Base-by-base conservation (phyloP, 2,888 invertebrate species). In the Drosophila longiperda region DNA sequence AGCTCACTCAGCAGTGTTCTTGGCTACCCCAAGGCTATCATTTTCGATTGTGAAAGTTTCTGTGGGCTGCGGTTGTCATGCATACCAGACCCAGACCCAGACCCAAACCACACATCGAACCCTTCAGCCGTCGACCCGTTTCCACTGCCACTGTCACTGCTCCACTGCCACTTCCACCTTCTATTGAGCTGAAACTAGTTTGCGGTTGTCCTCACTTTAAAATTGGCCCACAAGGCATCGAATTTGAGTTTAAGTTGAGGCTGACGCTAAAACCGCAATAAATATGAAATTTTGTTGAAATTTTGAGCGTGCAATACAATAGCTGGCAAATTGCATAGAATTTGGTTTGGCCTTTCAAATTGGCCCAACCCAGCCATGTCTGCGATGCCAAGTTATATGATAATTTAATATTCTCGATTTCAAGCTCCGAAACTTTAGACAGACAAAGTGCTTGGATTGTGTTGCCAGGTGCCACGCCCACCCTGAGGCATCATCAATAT, bases 31-130 rank as follows among this genome's bases (percentile, higher is more conserved):
- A 52, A 64, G 80, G 89, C 90, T 83, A 91, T 89, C 80, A 87
- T 91, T 89, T 89, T 91, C 89, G 87, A 91, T 89, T 89, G 90
- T 75, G 78, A 87, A 89, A 91, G 70, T 91, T 89, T 89, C 75
- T 76, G 69, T 82, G 73, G 80, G 72, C 75, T 87, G 85, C 68
- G 84, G 87, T 73, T 79, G 72, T 64, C 66, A 61, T 71, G 62
- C 69, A 73, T 63, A 65, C 70, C 29, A 29, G 29, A 29, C 26
- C 1, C 26, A 26, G 2, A 26, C 26, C 26, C 26, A 26, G 26
- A 2, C 64, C 64, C 33, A 3, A 40, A 15, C 54, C 69, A 73
- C 54, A 77, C 66, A 57, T 73, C 66, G 73, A 66, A 48, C 53
- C 26, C 9, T 26, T 17, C 26, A 8, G 26, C 26, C 17, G 9